Conservation (phyloP, 2,797 vertebrate species). For the Semotilus atromaculatus region DNA sequence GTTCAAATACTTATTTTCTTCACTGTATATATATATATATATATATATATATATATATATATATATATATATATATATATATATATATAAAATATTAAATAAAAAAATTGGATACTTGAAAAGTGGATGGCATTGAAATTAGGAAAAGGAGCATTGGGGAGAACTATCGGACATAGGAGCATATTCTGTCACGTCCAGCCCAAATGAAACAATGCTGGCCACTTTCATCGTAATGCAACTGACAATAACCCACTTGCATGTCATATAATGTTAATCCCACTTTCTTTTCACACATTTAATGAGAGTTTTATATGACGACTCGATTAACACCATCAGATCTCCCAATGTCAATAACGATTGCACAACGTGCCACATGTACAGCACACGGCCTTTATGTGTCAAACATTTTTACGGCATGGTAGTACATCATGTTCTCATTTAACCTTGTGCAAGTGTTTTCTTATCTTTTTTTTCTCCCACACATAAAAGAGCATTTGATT, state of each 20-base stretch:
- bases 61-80: too few species aligned
- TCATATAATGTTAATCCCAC: background rate
- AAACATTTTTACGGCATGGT: constrained; percentile 12
- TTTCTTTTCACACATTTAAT: background rate
- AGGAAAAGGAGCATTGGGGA: background rate
- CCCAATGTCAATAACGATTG: constrained; percentile 1
- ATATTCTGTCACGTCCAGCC: background rate
- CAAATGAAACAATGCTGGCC: background rate
- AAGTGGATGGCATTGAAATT: background rate
- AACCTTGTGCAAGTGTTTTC: constrained; percentile 34
- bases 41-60: too few species aligned
- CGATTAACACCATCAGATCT: background rate
- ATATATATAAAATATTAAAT: too few species aligned
- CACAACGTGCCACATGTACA: background rate
- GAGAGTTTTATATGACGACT: background rate
- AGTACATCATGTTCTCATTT: constrained; percentile 26
- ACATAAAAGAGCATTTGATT: constrained; percentile 28
- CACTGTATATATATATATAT: too few species aligned
- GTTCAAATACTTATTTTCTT: too few species aligned
- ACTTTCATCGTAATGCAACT: background rate
- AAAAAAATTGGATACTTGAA: background rate
- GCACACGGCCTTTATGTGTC: background rate
- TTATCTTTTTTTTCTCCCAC: constrained; percentile 44
- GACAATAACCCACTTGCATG: background rate
- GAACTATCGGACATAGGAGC: background rate